Evolutionary conservation across 2,113 vertebrate genomes (phyloP).

Genomic region (Tupaia tana): DNA sequence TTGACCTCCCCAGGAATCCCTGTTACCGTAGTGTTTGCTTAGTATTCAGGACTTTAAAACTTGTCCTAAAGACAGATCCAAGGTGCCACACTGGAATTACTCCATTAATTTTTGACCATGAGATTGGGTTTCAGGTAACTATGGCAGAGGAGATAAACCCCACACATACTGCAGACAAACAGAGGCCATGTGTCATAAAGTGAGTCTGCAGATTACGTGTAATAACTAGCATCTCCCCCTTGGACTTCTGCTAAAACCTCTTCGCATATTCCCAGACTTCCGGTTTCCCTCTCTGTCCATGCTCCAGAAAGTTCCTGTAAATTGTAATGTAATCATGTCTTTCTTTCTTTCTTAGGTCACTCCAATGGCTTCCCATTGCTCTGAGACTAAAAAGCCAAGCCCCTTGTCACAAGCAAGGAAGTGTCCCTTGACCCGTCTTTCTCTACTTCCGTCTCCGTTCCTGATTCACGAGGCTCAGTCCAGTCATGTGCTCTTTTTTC

Average conservation of each 20-base stretch:
- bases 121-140: not conserved
- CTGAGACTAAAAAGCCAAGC: not conserved
- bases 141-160: not conserved
- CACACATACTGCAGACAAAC: not conserved
- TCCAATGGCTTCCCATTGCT: not conserved
- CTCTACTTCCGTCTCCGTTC: rapidly evolving
- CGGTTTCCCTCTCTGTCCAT: not conserved
- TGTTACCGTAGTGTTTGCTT: not conserved
- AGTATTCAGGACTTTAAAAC: not conserved
- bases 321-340: not conserved
- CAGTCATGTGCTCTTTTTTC: rapidly evolving
- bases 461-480: not conserved
- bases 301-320: not conserved
- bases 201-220: rapidly evolving
- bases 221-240: too few relatives aligned
- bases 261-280: too few relatives aligned
- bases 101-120: not conserved
- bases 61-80: not conserved
- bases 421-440: not conserved
- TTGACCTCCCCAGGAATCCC: not conserved
- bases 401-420: not conserved
- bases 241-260: not conserved
- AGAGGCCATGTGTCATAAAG: rapidly evolving
- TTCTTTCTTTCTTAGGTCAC: not conserved
- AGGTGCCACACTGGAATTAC: not conserved